Conservation (phyloP, 2,113 vertebrate genomes). For the Macquaria australasica region DNA sequence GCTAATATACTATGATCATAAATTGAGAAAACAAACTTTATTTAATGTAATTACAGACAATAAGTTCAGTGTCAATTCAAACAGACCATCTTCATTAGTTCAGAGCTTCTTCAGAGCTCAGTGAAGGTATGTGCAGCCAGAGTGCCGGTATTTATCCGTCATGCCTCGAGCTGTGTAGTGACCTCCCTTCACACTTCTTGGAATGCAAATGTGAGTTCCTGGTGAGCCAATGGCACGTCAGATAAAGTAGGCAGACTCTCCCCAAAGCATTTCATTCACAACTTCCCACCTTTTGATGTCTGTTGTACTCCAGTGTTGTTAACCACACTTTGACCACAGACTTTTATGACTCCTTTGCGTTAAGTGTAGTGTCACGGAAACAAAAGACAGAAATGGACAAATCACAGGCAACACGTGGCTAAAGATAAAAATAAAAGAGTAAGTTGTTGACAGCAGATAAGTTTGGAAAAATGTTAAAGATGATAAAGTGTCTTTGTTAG, state of each 20-base stretch:
- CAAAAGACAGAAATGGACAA: not conserved
- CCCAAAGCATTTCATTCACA: slow-evolving; percentile 33
- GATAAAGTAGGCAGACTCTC: not conserved
- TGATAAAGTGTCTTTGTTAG: not conserved
- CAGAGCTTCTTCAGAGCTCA: slow-evolving; percentile 1
- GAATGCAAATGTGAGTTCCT: slow-evolving; percentile 33
- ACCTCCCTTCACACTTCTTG: slow-evolving; percentile 29
- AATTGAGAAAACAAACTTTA: not conserved
- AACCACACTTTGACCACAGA: slow-evolving; percentile 23
- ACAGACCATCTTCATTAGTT: not conserved
- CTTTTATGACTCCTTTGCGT: not conserved
- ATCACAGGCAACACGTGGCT: not conserved
- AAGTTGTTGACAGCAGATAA: not conserved
- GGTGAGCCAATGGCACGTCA: not conserved
- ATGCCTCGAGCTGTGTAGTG: slow-evolving; percentile 12
- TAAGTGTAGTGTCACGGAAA: not conserved
- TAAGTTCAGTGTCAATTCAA: not conserved
- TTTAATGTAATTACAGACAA: not conserved
- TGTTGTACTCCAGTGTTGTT: not conserved
- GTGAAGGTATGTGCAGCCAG: not conserved
- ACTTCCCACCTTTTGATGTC: slow-evolving; percentile 11
- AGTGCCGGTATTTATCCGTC: slow-evolving; percentile 7
- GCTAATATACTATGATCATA: not conserved
- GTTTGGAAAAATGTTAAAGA: not conserved
- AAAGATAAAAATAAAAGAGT: not conserved